Base-by-base conservation (phyloP, 2,797 vertebrate genomes). In the Malacoctenus gilli region DNA sequence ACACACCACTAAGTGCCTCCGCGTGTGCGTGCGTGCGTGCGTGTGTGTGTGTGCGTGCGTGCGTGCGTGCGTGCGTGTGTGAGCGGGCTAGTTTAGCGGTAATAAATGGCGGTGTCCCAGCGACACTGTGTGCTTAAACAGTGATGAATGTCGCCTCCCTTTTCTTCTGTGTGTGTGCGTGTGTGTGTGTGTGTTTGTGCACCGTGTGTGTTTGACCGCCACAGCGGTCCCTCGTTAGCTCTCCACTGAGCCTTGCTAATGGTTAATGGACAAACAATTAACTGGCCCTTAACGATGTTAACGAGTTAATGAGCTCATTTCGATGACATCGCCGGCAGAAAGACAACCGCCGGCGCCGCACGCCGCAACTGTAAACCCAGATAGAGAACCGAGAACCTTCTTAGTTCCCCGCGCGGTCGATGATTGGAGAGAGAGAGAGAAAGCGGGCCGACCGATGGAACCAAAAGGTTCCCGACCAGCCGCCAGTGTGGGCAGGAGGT, bases 181-280 rank as follows among this genome's bases (percentile, higher is more conserved):
- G 36, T 54, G 38, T 36, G 35, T 49, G 21, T 40, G 13, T 37
- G 21, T n/a, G 30, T 15, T 6, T 51, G 31, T 38, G 37, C 34
- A 34, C 55, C 48, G 44, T 25, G 48, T 55, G 18, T 63, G 36
- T 51, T 34, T 36, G 30, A 54, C 71, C 20, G 10, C 61, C 20
- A 11, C 61, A 39, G 62, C 39, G 22, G 63, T 77, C 72, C 68
- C 72, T 85, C 55, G 74, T 80, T 83, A 84, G 70, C 68, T 80
- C 74, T 78, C 77, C 72, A 67, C 69, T 83, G 80, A 86, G 83
- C 81, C 78, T 71, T 59, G 69, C 79, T 85, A 83, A 82, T 73
- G 64, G 76, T 68, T 86, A 82, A 86, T 84, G 87, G 81, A 77
- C 87, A 84, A 83, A 86, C 83, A 86, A 87, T 87, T 83, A 86